A percentile compares a stretch with the other conserved stretches of the same genome.
phyloP scores from a whole-genome alignment of 2,797 vertebrate genomes.

The Urophycis tenuis region DNA sequence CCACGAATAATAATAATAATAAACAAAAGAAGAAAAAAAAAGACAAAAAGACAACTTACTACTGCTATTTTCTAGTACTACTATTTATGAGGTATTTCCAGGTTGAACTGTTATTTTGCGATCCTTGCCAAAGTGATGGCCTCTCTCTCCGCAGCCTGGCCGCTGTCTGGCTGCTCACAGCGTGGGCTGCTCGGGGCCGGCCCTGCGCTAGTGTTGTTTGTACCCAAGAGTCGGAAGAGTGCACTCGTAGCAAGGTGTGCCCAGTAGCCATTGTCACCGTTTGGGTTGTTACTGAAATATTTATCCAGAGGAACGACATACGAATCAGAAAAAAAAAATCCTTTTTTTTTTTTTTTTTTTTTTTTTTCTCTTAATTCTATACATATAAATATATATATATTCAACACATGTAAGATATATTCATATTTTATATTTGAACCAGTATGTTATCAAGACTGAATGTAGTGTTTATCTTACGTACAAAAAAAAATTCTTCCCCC shows the following conservation, averaged over 20 bases:
- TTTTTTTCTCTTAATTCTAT: constrained; percentile 14
- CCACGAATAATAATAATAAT: constrained; percentile 44
- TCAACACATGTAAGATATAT: constrained; percentile 73
- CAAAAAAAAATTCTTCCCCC: constrained; percentile 44
- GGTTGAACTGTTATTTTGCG: constrained; percentile 78
- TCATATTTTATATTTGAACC: constrained; percentile 80
- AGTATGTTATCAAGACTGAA: constrained; percentile 78
- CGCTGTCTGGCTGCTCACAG: constrained; percentile 68
- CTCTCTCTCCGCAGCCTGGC: constrained; percentile 74
- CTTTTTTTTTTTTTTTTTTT: constrained; percentile 67
- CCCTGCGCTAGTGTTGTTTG: constrained; percentile 55
- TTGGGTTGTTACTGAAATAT: constrained; percentile 75
- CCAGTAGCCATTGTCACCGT: constrained; percentile 50
- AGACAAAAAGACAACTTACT: constrained; percentile 68
- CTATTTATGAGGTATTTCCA: constrained; percentile 79
- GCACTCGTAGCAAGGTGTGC: constrained; percentile 56
- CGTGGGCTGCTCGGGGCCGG: constrained; percentile 50
- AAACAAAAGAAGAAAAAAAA: too few relatives aligned
- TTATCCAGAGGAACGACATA: constrained; percentile 73
- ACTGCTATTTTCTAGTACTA: constrained; percentile 84
- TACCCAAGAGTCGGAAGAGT: constrained; percentile 40
- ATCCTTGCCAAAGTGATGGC: constrained; percentile 93
- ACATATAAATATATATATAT: constrained; percentile 70
- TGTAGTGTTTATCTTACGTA: constrained; percentile 78
- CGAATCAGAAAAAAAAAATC: constrained; percentile 71